These are phyloP conservation scores for Myotis myotis DNA, from an alignment of 2,797 vertebrate species.

Conservation along the genomic window DNA sequence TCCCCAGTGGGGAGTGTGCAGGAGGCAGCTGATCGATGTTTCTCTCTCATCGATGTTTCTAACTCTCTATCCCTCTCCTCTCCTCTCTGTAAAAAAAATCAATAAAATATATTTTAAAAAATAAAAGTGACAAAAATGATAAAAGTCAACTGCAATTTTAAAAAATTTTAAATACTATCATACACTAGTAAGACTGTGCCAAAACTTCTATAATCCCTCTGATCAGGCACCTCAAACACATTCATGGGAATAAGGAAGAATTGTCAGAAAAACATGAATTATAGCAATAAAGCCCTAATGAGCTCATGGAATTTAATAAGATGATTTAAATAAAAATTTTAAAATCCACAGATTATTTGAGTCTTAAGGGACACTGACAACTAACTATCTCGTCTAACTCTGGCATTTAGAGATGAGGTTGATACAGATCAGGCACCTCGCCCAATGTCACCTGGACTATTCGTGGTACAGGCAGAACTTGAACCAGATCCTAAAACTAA, in stretches of 20 bases:
- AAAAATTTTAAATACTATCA: background rate
- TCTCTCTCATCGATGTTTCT: too few relatives aligned
- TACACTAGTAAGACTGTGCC: conserved; percentile 2
- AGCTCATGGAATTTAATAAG: conserved; percentile 25
- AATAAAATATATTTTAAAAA: too few relatives aligned
- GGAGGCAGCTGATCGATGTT: too few relatives aligned
- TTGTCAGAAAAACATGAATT: conserved; percentile 24
- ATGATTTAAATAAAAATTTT: background rate
- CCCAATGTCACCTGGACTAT: background rate
- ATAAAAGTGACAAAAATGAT: conserved; percentile 37
- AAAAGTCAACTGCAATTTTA: conserved; percentile 38
- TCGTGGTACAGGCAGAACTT: background rate
- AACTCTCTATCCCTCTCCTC: too few relatives aligned
- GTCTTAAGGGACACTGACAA: background rate
- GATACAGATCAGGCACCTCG: background rate
- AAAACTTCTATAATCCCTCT: conserved; percentile 13
- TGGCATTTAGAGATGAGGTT: background rate
- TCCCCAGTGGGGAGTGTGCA: too few relatives aligned
- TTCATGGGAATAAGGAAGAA: background rate
- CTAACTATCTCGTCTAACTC: background rate
- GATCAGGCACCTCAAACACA: conserved; percentile 33
- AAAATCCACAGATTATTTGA: conserved; percentile 23
- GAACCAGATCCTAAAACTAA: background rate
- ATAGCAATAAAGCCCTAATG: conserved; percentile 41
- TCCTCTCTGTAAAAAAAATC: too few relatives aligned